Conservation (phyloP, 2,888 invertebrate species). For the Drosophila suboccidentalis region DNA sequence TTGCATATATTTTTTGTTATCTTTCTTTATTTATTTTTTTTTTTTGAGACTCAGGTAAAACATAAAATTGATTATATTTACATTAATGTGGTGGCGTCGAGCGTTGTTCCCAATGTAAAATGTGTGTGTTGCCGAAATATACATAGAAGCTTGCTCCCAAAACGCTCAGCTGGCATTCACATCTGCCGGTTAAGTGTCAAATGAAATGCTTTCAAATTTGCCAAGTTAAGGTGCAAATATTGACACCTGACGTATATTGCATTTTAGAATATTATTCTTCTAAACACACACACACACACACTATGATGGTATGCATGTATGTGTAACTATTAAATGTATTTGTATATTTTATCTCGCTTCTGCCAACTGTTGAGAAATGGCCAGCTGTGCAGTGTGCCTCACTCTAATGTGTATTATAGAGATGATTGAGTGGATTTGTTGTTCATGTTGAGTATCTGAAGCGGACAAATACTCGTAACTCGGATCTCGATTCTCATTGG, state of each 20-base stretch:
- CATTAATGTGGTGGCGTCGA: slow-evolving; percentile 80
- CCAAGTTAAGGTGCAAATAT: slow-evolving; percentile 72
- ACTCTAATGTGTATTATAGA: slow-evolving; percentile 65
- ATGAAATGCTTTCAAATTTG: slow-evolving; percentile 72
- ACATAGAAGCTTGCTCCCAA: slow-evolving; percentile 33
- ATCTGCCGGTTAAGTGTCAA: slow-evolving; percentile 56
- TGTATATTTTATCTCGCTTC: slow-evolving; percentile 5
- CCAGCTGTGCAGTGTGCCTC: slow-evolving; percentile 27
- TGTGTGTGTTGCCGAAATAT: slow-evolving; percentile 46
- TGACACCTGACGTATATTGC: slow-evolving; percentile 72
- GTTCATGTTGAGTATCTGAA: slow-evolving; percentile 59
- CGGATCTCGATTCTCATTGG: slow-evolving; percentile 50
- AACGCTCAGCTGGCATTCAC: slow-evolving; percentile 17
- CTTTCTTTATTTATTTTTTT: slow-evolving; percentile 41
- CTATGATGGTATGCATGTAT: background rate
- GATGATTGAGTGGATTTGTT: slow-evolving; percentile 81
- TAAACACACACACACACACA: slow-evolving; percentile 15
- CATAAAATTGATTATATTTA: slow-evolving; percentile 84
- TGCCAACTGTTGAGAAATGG: slow-evolving; percentile 23
- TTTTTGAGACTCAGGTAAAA: slow-evolving; percentile 68
- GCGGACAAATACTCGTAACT: slow-evolving; percentile 59
- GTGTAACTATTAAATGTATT: slow-evolving; percentile 28
- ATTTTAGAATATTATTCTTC: slow-evolving; percentile 44
- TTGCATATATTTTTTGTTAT: slow-evolving; percentile 31
- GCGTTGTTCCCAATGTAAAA: slow-evolving; percentile 74